phyloP scores from a whole-genome alignment of 1,140 invertebrate genomes.

The Trichonephila clavipes region DNA sequence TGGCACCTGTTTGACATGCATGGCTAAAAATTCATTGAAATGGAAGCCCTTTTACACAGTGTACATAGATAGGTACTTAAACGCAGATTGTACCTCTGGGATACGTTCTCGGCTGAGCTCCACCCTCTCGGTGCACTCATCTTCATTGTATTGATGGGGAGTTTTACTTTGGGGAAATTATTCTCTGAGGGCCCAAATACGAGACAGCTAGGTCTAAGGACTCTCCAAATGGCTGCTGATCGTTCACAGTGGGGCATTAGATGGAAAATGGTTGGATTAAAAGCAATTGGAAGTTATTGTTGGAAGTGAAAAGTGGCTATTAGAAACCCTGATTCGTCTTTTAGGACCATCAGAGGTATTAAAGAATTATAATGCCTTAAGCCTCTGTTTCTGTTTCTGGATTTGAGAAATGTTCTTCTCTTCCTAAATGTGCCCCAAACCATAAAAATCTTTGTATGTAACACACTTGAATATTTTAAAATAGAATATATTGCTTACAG shows the following conservation, averaged over 20 bases:
- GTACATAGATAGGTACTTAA: constrained; percentile 35
- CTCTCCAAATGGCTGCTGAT: constrained; percentile 25
- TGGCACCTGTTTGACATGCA: constrained; percentile 50
- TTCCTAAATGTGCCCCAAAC: too few species aligned
- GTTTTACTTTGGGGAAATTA: constrained; percentile 7
- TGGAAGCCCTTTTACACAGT: constrained; percentile 3
- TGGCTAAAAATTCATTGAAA: constrained; percentile 43
- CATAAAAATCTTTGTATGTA: too few species aligned
- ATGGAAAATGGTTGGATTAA: constrained; percentile 33
- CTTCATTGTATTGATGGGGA: constrained; percentile 43
- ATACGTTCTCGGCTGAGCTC: background rate
- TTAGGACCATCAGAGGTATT: background rate
- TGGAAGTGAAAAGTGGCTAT: constrained; percentile 12
- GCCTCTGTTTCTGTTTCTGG: background rate
- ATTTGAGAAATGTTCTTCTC: background rate
- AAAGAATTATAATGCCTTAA: background rate
- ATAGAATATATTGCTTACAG: too few species aligned
- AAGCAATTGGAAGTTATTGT: constrained; percentile 24
- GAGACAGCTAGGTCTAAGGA: constrained; percentile 6
- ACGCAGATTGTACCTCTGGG: constrained; percentile 11
- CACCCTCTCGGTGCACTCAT: constrained; percentile 43
- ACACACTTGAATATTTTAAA: too few species aligned
- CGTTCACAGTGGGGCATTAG: constrained; percentile 12
- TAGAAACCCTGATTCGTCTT: constrained; percentile 19
- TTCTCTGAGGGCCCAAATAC: background rate